phyloP scores from a whole-genome alignment of 1,140 invertebrate genomes.

The Bombyx mandarina region DNA sequence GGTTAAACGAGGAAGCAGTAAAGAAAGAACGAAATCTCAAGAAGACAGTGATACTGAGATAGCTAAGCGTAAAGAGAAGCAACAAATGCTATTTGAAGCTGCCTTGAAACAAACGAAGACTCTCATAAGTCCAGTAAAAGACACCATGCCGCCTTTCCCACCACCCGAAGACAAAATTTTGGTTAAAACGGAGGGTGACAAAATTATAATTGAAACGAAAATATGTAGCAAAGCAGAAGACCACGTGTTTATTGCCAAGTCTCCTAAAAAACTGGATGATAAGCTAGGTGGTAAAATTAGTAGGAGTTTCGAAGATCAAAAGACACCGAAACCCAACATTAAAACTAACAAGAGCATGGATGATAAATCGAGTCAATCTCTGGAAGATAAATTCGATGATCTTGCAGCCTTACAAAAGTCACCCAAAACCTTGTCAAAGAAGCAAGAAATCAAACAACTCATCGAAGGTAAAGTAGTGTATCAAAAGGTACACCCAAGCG shows the following conservation, averaged over 20 bases:
- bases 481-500: conserved; percentile 62
- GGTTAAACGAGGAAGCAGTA: conserved; percentile 73
- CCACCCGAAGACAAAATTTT: conserved; percentile 77
- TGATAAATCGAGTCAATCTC: conserved; percentile 72
- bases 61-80: conserved; percentile 77
- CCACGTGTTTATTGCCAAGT: conserved; percentile 79
- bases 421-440: conserved; percentile 73
- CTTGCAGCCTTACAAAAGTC: conserved; percentile 70
- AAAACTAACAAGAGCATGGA: conserved; percentile 75
- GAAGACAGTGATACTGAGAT: conserved; percentile 79
- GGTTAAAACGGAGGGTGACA: conserved; percentile 75
- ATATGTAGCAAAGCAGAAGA: conserved; percentile 75
- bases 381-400: conserved; percentile 74
- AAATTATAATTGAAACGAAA: conserved; percentile 76
- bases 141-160: conserved; percentile 76
- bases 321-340: conserved; percentile 61
- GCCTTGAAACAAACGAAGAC: conserved; percentile 80
- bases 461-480: conserved; percentile 75
- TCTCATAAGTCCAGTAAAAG: conserved; percentile 78
- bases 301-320: conserved; percentile 77
- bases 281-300: conserved; percentile 76
- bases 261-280: conserved; percentile 77
- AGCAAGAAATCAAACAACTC: conserved; percentile 74
- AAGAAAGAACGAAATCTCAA: conserved; percentile 77
- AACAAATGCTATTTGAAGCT: conserved; percentile 79